Evolutionary conservation across 2,888 invertebrate genomes (phyloP).

Genomic region (Nebria brevicollis): DNA sequence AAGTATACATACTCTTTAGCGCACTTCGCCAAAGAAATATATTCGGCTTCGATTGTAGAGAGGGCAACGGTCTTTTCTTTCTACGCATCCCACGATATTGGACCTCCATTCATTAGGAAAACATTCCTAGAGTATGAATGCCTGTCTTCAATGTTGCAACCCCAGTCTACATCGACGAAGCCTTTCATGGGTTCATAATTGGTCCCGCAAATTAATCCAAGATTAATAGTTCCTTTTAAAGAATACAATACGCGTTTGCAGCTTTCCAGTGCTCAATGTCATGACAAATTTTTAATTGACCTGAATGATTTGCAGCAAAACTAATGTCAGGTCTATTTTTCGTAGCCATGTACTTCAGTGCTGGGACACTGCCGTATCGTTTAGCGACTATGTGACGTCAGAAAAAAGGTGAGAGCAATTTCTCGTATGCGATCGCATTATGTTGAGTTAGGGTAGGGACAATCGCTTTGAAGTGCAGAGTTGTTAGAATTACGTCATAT

Average conservation of each 20-base stretch:
- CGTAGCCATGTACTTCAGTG: too few species aligned
- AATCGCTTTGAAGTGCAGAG: too few species aligned
- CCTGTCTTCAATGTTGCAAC: constrained; percentile 45
- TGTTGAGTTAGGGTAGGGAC: too few species aligned
- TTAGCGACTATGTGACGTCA: too few species aligned
- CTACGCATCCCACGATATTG: constrained; percentile 49
- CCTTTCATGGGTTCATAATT: constrained; percentile 46
- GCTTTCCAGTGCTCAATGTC: constrained; percentile 49
- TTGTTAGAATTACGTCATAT: too few species aligned
- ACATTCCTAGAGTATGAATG: constrained; percentile 50
- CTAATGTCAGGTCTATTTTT: too few species aligned
- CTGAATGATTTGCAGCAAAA: too few species aligned
- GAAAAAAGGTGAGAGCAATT: not conserved
- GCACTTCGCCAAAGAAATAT: constrained; percentile 48
- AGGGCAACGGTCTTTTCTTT: constrained; percentile 52
- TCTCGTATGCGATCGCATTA: not conserved
- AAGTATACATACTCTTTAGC: constrained; percentile 50
- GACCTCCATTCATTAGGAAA: constrained; percentile 46
- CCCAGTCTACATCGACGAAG: constrained; percentile 54
- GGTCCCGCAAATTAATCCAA: constrained; percentile 50
- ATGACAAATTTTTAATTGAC: too few species aligned
- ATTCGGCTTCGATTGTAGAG: constrained; percentile 32
- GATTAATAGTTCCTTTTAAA: constrained; percentile 47
- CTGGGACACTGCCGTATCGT: too few species aligned
- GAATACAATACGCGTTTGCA: constrained; percentile 55